These are phyloP conservation scores for Coendou prehensilis DNA, from an alignment of 2,797 vertebrate genomes.

Conservation along the genomic window DNA sequence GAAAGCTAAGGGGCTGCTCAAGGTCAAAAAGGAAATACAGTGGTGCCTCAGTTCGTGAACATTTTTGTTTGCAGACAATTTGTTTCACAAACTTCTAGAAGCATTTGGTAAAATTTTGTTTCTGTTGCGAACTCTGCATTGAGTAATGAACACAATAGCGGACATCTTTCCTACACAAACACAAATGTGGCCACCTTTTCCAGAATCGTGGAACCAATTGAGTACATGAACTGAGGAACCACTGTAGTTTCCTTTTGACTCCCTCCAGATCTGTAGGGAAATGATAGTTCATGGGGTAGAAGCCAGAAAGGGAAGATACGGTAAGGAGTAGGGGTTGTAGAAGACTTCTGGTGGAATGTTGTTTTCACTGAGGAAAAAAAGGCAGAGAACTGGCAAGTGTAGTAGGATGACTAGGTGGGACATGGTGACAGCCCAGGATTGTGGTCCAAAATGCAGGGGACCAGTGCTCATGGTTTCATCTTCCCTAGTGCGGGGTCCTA, in stretches of 20 bases:
- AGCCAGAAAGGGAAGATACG: background rate
- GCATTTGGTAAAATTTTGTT: background rate
- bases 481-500: background rate
- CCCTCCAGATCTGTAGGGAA: background rate
- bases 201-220: background rate
- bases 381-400: background rate
- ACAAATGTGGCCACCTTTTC: background rate
- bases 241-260: background rate
- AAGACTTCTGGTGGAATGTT: background rate
- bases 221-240: background rate
- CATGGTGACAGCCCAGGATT: background rate
- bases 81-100: background rate
- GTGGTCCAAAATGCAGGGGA: background rate
- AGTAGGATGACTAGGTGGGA: background rate
- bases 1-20: background rate
- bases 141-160: background rate
- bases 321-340: background rate
- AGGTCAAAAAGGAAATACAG: background rate
- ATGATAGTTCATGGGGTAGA: background rate
- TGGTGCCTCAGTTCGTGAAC: background rate
- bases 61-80: background rate
- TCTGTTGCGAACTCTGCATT: background rate
- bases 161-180: background rate
- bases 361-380: slow-evolving; percentile 10
- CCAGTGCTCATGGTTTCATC: background rate